phyloP scores from a whole-genome alignment of 2,113 vertebrate species.

The Pseudorasbora parva region DNA sequence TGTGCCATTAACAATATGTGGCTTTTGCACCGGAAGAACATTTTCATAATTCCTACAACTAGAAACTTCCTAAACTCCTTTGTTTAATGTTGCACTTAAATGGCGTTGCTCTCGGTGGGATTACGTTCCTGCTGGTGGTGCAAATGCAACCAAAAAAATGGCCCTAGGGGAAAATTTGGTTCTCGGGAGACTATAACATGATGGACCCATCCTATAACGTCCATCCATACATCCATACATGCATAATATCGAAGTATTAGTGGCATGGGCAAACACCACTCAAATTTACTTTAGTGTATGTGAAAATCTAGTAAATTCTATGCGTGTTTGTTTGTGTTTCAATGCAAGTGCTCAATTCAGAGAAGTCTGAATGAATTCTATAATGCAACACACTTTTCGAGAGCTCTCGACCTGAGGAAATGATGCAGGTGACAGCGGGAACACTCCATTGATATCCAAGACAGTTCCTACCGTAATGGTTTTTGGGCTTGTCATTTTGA shows the following conservation, averaged over 20 bases:
- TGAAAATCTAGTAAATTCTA: neutral
- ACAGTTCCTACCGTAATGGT: slow-evolving; percentile 14
- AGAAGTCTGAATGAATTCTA: neutral
- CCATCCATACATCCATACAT: too few species aligned
- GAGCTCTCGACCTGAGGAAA: slow-evolving; percentile 13
- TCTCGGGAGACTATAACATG: too few species aligned
- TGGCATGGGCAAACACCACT: neutral
- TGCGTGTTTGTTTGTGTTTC: neutral
- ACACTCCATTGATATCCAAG: slow-evolving; percentile 35
- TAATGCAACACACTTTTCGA: neutral
- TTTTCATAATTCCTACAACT: too few species aligned
- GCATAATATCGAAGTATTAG: neutral
- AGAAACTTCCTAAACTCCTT: too few species aligned
- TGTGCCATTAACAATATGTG: neutral
- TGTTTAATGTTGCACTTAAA: too few species aligned
- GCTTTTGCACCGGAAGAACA: too few species aligned
- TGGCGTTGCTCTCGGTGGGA: too few species aligned
- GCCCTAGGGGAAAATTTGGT: too few species aligned
- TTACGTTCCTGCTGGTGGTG: too few species aligned
- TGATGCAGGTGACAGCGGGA: slow-evolving; percentile 20
- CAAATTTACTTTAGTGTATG: neutral
- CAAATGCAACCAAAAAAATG: too few species aligned
- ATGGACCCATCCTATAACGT: too few species aligned
- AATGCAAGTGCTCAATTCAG: neutral
- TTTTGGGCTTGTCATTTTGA: slow-evolving; percentile 39